These are phyloP conservation scores for Blera fallax DNA, from an alignment of 2,888 invertebrate genomes.

Conservation along the genomic window DNA sequence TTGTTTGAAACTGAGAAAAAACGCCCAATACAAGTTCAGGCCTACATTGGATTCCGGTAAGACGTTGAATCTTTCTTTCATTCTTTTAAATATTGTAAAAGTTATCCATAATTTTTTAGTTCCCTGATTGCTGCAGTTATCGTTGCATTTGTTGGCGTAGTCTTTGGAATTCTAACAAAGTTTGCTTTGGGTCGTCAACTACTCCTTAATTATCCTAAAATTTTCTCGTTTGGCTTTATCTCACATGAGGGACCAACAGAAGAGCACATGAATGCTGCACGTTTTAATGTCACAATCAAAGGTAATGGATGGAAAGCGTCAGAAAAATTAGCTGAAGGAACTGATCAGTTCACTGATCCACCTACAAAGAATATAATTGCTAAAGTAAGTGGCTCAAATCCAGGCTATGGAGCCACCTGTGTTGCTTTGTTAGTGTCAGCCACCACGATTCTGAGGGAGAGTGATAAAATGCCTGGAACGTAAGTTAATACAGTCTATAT, in stretches of 20 bases:
- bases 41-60: constrained; percentile 85
- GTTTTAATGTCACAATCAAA: constrained; percentile 87
- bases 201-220: constrained; percentile 86
- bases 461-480: constrained; percentile 88
- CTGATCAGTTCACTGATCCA: constrained; percentile 82
- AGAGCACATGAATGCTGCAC: constrained; percentile 84
- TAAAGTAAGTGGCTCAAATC: constrained; percentile 83
- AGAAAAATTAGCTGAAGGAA: constrained; percentile 83
- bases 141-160: constrained; percentile 83
- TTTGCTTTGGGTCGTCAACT: constrained; percentile 86
- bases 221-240: constrained; percentile 88
- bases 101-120: constrained; percentile 74
- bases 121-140: constrained; percentile 83
- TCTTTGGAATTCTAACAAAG: constrained; percentile 85
- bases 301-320: constrained; percentile 90
- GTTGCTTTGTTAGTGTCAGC: constrained; percentile 88
- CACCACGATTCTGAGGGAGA: constrained; percentile 88
- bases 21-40: constrained; percentile 90
- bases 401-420: constrained; percentile 92
- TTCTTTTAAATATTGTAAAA: background rate
- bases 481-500: constrained; percentile 82
- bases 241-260: constrained; percentile 86
- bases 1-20: constrained; percentile 86
- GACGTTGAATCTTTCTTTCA: background rate
- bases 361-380: constrained; percentile 87